phyloP scores from a whole-genome alignment of 2,797 vertebrate species.

The Bradypodion ventrale region DNA sequence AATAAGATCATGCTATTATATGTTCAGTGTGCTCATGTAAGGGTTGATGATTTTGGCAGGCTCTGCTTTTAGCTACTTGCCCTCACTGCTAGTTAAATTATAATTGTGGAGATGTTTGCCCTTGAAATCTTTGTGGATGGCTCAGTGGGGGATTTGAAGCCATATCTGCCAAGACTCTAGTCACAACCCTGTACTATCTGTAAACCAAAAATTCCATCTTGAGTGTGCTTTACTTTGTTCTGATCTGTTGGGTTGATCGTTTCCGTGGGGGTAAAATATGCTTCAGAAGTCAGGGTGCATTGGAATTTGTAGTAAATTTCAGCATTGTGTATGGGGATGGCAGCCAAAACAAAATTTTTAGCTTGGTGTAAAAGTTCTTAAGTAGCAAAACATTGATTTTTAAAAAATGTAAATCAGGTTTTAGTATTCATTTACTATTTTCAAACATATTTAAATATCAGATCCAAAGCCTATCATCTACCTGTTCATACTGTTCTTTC shows the following conservation, averaged over 20 bases:
- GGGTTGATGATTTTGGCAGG: not conserved
- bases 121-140: not conserved
- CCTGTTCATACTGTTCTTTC: not conserved
- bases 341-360: not conserved
- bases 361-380: not conserved
- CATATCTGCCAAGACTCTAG: not conserved
- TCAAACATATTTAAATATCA: not conserved
- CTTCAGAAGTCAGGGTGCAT: not conserved
- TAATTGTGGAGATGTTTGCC: not conserved
- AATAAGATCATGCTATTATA: accelerated
- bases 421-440: not conserved
- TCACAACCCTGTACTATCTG: not conserved
- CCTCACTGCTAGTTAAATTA: not conserved
- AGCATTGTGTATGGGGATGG: not conserved
- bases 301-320: not conserved
- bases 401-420: not conserved
- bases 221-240: not conserved
- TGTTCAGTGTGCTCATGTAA: not conserved
- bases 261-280: not conserved
- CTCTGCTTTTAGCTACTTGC: not conserved
- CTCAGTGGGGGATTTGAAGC: not conserved
- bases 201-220: not conserved
- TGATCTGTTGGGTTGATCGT: not conserved
- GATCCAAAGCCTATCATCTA: not conserved
- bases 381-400: not conserved